Evolutionary conservation across 2,113 vertebrate species (phyloP).

Genomic region (Balaenoptera acutorostrata): DNA sequence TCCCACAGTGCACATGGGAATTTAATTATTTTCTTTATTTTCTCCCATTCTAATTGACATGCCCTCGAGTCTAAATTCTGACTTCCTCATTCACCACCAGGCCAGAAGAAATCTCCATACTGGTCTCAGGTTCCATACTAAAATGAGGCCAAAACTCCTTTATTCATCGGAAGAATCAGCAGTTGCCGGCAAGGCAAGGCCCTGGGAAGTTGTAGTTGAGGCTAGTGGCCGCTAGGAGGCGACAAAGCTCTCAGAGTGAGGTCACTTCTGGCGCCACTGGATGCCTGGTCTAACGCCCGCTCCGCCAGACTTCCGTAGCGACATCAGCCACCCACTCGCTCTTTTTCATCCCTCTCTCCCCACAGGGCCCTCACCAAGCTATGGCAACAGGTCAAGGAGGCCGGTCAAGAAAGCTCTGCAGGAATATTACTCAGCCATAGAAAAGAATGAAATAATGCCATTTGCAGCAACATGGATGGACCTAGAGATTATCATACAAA

Average conservation of each 20-base stretch:
- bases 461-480: neutral
- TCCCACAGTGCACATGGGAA: neutral
- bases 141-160: neutral
- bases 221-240: neutral
- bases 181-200: neutral
- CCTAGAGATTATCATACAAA: too few relatives aligned
- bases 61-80: neutral
- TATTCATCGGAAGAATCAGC: neutral
- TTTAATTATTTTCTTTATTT: neutral
- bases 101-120: neutral
- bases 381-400: neutral
- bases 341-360: neutral
- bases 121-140: neutral
- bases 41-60: neutral
- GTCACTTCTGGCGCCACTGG: neutral
- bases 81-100: neutral
- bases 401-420: neutral
- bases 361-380: neutral
- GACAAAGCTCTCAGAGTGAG: neutral
- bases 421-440: neutral
- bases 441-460: neutral
- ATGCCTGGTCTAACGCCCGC: neutral
- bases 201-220: neutral
- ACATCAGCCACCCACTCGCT: too few relatives aligned
- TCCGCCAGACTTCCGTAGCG: neutral